Base-by-base conservation (phyloP, 2,113 vertebrate genomes). In the Tretioscincus oriximinensis region DNA sequence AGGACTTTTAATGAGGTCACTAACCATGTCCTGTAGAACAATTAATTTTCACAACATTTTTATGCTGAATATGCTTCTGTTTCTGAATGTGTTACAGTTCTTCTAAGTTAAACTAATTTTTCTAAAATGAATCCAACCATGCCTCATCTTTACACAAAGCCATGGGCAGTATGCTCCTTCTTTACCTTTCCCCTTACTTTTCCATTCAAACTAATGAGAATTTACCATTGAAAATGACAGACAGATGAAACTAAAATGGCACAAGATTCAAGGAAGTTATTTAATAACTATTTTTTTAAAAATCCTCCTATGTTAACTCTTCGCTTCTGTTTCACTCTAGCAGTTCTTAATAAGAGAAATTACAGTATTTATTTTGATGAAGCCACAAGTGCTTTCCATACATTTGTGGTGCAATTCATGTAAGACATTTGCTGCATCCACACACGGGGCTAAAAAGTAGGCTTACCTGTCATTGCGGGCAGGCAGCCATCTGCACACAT, bases 1-100 rank as follows among this genome's bases (percentile, higher is more conserved):
- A 80, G 45, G 28, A 1, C 16, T 84, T 88, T 91, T 90, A 90
- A 90, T 89, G 61, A 83, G 86, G 66, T 86, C 86, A 85, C 63
- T 82, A 83, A 85, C 77, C 74, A 18, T 88, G 63, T 88, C 69
- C 80, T 91, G 83, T 89, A 81, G 76, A 85, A 87, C 58, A 90
- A 89, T 84, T 90, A 89, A 91, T 88, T 90, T 88, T 73, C 86
- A 81, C 85, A 82, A 73, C 76, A 74, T 63, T 60, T 91, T 73
- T 72, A 41, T 88, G 58, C 77, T 88, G 77, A 90, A 89, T 83
- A 58, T 63, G 80, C 45, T 89, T 86, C 78, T 85, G 24, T 65
- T 81, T 88, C 81, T 82, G 61, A 86, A 89, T 85, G 60, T 60
- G 70, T 88, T 81, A 74, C 5, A 4, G 22, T 81, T n/a, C 49